phyloP scores from a whole-genome alignment of 2,797 vertebrate genomes.

The Clamator glandarius region DNA sequence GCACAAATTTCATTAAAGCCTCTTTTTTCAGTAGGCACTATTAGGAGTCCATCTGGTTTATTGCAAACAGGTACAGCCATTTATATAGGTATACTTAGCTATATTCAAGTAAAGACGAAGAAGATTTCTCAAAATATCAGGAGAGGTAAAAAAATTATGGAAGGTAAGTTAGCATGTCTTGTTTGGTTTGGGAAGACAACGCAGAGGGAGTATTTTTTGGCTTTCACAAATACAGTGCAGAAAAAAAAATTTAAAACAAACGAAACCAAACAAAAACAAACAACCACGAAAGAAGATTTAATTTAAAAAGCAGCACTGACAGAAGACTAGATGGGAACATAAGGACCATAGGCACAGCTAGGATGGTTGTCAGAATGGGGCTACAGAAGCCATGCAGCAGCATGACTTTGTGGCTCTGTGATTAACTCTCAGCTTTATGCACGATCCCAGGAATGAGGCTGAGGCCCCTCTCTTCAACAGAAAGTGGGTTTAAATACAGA shows the following conservation, averaged over 20 bases:
- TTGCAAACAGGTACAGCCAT: background rate
- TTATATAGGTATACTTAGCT: background rate
- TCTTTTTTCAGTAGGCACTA: background rate
- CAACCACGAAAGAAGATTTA: background rate
- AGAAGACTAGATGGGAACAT: background rate
- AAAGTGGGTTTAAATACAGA: background rate
- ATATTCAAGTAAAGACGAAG: background rate
- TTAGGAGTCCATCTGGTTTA: background rate
- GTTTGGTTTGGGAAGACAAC: background rate
- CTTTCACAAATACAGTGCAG: background rate
- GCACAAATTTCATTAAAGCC: background rate
- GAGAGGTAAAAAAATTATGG: background rate
- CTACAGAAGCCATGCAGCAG: background rate
- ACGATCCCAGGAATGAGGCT: background rate
- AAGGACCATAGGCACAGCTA: background rate
- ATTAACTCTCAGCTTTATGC: background rate
- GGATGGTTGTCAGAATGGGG: background rate
- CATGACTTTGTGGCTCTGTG: background rate
- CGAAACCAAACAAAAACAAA: too few relatives aligned
- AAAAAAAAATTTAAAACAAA: too few relatives aligned
- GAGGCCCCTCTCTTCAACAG: background rate
- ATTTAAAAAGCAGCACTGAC: background rate
- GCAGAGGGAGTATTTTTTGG: background rate
- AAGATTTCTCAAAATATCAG: background rate
- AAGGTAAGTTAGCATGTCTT: background rate